Conservation (phyloP, 2,888 invertebrate species). For the Hanleya hanleyi region DNA sequence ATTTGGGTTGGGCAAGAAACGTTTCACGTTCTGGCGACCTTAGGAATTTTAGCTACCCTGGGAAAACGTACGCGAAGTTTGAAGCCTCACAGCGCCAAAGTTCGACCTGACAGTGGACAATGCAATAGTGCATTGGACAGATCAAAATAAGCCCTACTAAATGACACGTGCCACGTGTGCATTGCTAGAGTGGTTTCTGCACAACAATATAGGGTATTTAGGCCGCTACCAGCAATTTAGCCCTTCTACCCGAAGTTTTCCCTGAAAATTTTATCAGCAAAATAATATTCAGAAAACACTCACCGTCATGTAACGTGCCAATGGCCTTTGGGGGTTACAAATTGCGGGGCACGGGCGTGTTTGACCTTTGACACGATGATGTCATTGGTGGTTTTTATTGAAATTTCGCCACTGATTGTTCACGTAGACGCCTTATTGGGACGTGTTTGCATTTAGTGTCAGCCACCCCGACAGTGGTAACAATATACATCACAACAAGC, state of each 20-base stretch:
- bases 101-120: slow-evolving; percentile 24
- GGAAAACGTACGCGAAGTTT: background rate
- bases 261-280: slow-evolving; percentile 76
- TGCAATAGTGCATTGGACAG: slow-evolving; percentile 55
- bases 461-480: too few relatives aligned
- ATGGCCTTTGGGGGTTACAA: slow-evolving; percentile 72
- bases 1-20: slow-evolving; percentile 2
- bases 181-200: slow-evolving; percentile 36
- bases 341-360: slow-evolving; percentile 64
- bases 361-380: slow-evolving; percentile 65
- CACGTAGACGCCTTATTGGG: background rate
- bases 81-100: background rate
- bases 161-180: slow-evolving; percentile 40
- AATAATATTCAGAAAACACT: slow-evolving; percentile 77
- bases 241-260: slow-evolving; percentile 61
- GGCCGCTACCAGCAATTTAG: slow-evolving; percentile 35
- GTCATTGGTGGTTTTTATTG: slow-evolving; percentile 4
- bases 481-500: too few relatives aligned
- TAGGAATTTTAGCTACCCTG: background rate
- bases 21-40: background rate
- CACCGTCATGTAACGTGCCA: slow-evolving; percentile 76
- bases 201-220: slow-evolving; percentile 31
- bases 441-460: background rate
- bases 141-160: slow-evolving; percentile 28
- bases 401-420: background rate